Percentiles rank a stretch among this genome's conserved stretches.
Conservation (phyloP, 2,888 invertebrate genomes). For the Keiferia lycopersicella region DNA sequence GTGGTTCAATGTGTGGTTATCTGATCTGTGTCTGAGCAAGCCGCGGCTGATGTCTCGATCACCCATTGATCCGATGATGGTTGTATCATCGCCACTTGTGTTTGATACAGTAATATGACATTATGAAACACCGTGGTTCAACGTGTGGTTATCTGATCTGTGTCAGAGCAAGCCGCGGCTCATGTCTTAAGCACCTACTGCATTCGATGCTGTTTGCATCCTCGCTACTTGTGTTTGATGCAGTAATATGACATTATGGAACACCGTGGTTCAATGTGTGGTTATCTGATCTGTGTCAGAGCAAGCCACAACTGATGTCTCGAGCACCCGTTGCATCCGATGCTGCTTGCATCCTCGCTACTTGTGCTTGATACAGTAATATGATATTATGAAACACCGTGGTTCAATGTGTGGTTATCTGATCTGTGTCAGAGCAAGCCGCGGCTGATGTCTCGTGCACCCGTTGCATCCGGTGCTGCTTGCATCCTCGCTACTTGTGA, state of each 20-base stretch:
- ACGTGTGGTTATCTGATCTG: background rate
- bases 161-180: conserved; percentile 37
- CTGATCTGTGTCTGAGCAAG: conserved; percentile 26
- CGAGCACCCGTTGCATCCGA: too few species aligned
- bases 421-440: background rate
- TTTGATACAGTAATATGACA: background rate
- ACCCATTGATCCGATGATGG: background rate
- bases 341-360: too few species aligned
- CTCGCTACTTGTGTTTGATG: too few species aligned
- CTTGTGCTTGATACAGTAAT: too few species aligned
- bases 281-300: background rate
- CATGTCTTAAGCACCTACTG: too few species aligned
- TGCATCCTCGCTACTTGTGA: background rate
- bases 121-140: background rate
- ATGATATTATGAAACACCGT: background rate
- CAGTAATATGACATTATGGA: too few species aligned
- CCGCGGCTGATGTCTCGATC: conserved; percentile 23
- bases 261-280: background rate
- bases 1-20: background rate
- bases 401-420: background rate
- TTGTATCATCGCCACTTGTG: background rate
- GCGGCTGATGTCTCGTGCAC: background rate
- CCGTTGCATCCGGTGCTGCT: background rate
- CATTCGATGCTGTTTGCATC: too few species aligned
- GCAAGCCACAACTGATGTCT: conserved; percentile 43